These are phyloP conservation scores for Epistrophe eligans DNA, from an alignment of 2,888 invertebrate species.

Conservation along the genomic window DNA sequence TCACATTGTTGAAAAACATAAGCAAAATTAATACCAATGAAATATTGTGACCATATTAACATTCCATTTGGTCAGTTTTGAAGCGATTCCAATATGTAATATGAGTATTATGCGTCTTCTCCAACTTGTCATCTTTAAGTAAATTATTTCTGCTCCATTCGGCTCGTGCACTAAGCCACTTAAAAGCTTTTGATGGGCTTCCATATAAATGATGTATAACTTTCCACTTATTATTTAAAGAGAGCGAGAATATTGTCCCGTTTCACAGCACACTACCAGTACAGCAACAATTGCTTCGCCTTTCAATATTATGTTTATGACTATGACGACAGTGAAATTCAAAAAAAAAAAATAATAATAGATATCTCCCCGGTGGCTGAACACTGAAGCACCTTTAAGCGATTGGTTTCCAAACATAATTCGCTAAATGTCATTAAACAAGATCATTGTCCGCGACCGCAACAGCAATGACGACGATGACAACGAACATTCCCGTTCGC, in stretches of 20 bases:
- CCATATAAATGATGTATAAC: slow-evolving; percentile 34
- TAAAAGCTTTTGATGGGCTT: not conserved
- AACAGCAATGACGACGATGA: not conserved
- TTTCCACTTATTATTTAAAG: slow-evolving; percentile 56
- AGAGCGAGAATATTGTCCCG: slow-evolving; percentile 50
- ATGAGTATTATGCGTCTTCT: not conserved
- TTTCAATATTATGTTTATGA: slow-evolving; percentile 13
- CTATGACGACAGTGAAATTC: slow-evolving; percentile 67
- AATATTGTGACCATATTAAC: no score
- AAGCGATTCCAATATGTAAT: not conserved
- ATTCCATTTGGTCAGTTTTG: not conserved
- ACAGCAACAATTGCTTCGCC: not conserved
- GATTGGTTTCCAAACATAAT: slow-evolving; percentile 74
- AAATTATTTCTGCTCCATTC: slow-evolving; percentile 8
- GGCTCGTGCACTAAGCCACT: not conserved
- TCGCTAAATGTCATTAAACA: slow-evolving; percentile 75
- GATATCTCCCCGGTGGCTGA: slow-evolving; percentile 67
- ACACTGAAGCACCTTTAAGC: slow-evolving; percentile 65
- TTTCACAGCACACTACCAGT: slow-evolving; percentile 49
- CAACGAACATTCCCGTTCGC: slow-evolving; percentile 14
- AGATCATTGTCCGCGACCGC: slow-evolving; percentile 75
- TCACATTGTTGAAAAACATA: no score
- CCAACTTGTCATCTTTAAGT: not conserved
- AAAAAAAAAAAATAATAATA: slow-evolving; percentile 38
- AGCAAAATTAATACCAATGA: no score